Conservation (phyloP, 2,797 vertebrate genomes). For the Pelobates cultripes region DNA sequence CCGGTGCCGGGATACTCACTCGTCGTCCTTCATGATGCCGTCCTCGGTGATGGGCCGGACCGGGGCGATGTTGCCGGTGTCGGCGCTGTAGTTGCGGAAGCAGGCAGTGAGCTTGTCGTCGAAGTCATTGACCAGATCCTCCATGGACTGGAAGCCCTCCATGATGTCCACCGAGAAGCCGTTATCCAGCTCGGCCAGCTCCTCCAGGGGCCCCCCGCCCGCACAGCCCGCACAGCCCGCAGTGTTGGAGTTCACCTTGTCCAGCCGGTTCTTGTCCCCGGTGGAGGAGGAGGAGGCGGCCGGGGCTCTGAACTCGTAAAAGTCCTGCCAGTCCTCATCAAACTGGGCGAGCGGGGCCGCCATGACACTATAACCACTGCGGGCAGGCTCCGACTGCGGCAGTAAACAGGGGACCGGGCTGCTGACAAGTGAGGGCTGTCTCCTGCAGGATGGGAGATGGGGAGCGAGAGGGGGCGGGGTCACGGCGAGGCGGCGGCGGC, state of each 20-base stretch:
- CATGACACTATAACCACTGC: conserved; percentile 62
- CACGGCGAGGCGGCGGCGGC: conserved; percentile 1
- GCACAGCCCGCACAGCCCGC: background rate
- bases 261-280: conserved; percentile 63
- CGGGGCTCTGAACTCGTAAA: conserved; percentile 87
- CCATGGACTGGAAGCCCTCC: conserved; percentile 70
- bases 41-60: conserved; percentile 87
- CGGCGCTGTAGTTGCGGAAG: conserved; percentile 83
- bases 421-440: background rate
- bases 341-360: conserved; percentile 86
- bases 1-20: conserved; percentile 78
- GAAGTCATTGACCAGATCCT: conserved; percentile 68
- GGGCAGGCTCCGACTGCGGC: background rate
- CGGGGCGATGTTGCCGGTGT: conserved; percentile 80
- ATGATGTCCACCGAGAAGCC: conserved; percentile 63
- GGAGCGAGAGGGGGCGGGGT: background rate
- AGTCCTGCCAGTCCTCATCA: conserved; percentile 97
- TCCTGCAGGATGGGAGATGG: conserved; percentile 12
- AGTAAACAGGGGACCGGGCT: background rate
- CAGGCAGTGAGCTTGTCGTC: conserved; percentile 92
- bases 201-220: conserved; percentile 65
- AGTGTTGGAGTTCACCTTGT: conserved; percentile 51
- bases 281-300: conserved; percentile 61
- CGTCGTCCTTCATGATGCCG: conserved; percentile 86
- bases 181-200: conserved; percentile 66